Evolutionary conservation across 2,888 invertebrate species (phyloP).

Genomic region (Psylliodes chrysocephalus): DNA sequence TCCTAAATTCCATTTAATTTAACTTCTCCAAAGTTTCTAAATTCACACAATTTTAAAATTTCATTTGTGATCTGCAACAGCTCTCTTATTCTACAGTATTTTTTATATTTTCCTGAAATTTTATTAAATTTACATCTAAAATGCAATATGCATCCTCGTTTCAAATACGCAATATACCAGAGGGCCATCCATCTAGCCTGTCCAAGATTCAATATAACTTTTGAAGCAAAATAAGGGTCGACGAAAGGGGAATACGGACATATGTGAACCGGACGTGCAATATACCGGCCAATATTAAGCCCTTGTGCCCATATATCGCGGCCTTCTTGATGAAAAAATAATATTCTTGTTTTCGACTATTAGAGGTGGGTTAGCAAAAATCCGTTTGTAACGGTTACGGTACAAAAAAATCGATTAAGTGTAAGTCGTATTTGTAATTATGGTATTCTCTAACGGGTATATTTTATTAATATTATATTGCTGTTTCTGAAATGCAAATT

Average conservation of each 20-base stretch:
- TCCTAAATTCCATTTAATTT: too few relatives aligned
- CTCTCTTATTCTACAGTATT: too few relatives aligned
- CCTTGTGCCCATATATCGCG: conserved; percentile 53
- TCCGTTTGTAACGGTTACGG: too few relatives aligned
- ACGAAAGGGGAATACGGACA: conserved; percentile 11
- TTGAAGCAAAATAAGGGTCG: conserved; percentile 19
- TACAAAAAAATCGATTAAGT: too few relatives aligned
- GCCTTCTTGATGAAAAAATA: conserved; percentile 59
- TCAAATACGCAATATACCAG: conserved; percentile 21
- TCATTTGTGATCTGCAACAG: too few relatives aligned
- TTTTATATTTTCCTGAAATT: not conserved
- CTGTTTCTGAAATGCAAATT: too few relatives aligned
- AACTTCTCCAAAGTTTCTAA: too few relatives aligned
- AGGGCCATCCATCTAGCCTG: conserved; percentile 29
- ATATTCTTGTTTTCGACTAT: conserved; percentile 51
- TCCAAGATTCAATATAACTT: conserved; percentile 32
- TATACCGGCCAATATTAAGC: conserved; percentile 33
- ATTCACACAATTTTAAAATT: too few relatives aligned
- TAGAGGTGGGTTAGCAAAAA: conserved; percentile 19
- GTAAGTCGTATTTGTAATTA: too few relatives aligned
- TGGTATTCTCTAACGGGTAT: too few relatives aligned
- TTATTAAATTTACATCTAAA: not conserved
- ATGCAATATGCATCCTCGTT: conserved; percentile 16
- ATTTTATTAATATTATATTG: too few relatives aligned
- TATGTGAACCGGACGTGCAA: conserved; percentile 29